Conservation (phyloP, 2,797 vertebrate genomes). For the Protonibea diacanthus region DNA sequence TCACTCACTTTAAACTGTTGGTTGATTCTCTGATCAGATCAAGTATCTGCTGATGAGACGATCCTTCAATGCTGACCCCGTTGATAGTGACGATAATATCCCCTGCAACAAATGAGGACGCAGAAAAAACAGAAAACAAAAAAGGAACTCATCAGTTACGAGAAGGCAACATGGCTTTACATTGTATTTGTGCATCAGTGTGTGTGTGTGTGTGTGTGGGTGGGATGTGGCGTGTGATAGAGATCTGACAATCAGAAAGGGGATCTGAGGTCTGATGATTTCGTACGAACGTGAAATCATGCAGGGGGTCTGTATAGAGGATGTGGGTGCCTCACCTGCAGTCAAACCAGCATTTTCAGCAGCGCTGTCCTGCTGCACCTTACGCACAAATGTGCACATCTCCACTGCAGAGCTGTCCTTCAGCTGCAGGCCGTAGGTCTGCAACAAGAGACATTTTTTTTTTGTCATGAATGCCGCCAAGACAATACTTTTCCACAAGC, state of each 20-base stretch:
- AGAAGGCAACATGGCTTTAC: slow-evolving; percentile 12
- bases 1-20: slow-evolving; percentile 91
- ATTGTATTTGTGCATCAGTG: not conserved
- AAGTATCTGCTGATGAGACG: slow-evolving; percentile 89
- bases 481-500: not conserved
- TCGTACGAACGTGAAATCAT: not conserved
- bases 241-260: not conserved
- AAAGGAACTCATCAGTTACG: slow-evolving; percentile 21
- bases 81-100: slow-evolving; percentile 92
- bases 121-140: slow-evolving; percentile 25
- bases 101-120: slow-evolving; percentile 79
- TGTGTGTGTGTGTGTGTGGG: not conserved
- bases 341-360: slow-evolving; percentile 92
- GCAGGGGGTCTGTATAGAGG: not conserved
- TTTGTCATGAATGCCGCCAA: slow-evolving; percentile 3
- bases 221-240: not conserved
- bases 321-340: slow-evolving; percentile 82
- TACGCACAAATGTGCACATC: slow-evolving; percentile 89
- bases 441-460: slow-evolving; percentile 42
- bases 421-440: slow-evolving; percentile 89
- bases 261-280: not conserved
- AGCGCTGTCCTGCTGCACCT: slow-evolving; percentile 88
- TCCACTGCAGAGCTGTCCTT: slow-evolving; percentile 83
- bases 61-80: slow-evolving; percentile 87
- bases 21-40: slow-evolving; percentile 90